These are phyloP conservation scores for Sialia sialis DNA, from an alignment of 2,113 vertebrate genomes.

Conservation along the genomic window DNA sequence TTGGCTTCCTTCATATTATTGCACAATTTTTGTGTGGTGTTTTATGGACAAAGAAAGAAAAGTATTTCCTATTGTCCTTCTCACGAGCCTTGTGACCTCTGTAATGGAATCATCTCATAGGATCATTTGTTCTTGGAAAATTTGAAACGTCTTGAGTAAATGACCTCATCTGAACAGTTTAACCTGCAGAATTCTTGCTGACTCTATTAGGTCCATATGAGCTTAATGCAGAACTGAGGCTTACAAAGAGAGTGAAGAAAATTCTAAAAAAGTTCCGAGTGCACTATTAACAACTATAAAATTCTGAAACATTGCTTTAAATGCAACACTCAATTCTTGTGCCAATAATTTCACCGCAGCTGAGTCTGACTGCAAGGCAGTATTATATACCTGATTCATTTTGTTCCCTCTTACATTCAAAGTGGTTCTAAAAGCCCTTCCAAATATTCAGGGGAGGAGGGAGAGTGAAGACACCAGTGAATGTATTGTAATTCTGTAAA, in stretches of 20 bases:
- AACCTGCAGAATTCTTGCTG: not conserved
- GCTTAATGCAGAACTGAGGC: not conserved
- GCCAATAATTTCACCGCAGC: not conserved
- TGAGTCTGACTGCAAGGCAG: not conserved
- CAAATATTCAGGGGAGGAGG: not conserved
- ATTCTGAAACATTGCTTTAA: not conserved
- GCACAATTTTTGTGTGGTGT: not conserved
- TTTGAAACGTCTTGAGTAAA: conserved; percentile 9
- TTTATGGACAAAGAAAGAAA: not conserved
- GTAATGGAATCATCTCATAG: not conserved
- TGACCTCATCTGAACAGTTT: not conserved
- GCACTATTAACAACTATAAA: not conserved
- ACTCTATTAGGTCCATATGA: not conserved
- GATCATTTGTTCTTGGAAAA: not conserved
- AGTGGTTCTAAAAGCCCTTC: not conserved
- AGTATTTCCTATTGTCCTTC: not conserved
- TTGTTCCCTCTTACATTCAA: not conserved
- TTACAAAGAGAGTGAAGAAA: not conserved
- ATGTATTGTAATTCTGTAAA: not conserved
- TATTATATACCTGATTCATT: not conserved
- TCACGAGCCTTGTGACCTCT: not conserved
- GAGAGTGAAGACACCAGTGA: not conserved
- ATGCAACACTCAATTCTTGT: not conserved
- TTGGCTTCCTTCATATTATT: not conserved
- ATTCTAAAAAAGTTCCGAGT: not conserved